A percentile compares a stretch with the other conserved stretches of the same genome.
phyloP scores from a whole-genome alignment of 1,140 invertebrate genomes.

The Nymphalis io region DNA sequence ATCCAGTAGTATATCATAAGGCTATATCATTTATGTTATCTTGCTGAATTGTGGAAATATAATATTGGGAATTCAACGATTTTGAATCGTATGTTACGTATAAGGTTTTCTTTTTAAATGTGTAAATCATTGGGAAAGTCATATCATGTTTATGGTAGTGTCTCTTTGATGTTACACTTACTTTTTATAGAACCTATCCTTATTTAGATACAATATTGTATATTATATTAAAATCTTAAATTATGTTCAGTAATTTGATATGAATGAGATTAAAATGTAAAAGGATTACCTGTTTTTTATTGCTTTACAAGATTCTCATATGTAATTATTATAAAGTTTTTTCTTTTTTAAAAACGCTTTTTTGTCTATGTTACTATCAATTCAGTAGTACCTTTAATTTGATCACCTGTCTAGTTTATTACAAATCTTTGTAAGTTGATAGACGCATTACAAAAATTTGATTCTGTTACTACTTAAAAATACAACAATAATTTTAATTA shows the following conservation, averaged over 20 bases:
- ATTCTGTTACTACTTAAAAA: no score
- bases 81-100: constrained; percentile 65
- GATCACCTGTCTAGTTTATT: no score
- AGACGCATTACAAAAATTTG: no score
- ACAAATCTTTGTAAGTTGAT: no score
- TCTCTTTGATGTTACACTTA: constrained; percentile 69
- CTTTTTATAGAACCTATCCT: constrained; percentile 69
- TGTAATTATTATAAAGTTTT: no score
- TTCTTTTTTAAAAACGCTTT: no score
- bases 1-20: constrained; percentile 50
- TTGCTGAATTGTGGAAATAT: constrained; percentile 52
- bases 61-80: constrained; percentile 59
- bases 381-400: no score
- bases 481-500: no score
- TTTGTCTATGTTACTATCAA: no score
- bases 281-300: constrained; percentile 45
- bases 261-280: constrained; percentile 77
- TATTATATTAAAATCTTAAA: constrained; percentile 67
- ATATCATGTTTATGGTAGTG: constrained; percentile 49
- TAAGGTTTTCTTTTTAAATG: constrained; percentile 50
- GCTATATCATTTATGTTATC: constrained; percentile 64
- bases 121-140: constrained; percentile 61
- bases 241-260: constrained; percentile 80
- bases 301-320: no score
- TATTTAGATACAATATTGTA: constrained; percentile 66